phyloP scores from a whole-genome alignment of 2,113 vertebrate genomes.

The Pomatorhinus ruficollis region DNA sequence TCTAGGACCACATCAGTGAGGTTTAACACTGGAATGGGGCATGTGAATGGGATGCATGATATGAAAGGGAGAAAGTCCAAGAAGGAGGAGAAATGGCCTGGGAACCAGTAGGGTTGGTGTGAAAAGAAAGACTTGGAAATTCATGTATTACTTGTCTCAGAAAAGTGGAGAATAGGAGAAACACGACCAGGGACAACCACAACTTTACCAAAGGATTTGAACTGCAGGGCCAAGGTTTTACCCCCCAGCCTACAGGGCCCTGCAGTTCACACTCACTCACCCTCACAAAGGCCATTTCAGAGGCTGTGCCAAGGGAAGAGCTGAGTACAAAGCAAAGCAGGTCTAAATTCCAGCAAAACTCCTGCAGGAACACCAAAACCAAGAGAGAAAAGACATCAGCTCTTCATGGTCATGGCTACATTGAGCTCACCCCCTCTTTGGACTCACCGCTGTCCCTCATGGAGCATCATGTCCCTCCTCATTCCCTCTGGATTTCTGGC shows the following conservation, averaged over 20 bases:
- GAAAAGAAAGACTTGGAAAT: not conserved
- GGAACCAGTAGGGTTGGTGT: not conserved
- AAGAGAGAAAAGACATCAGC: not conserved
- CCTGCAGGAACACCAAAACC: not conserved
- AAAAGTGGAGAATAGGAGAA: not conserved
- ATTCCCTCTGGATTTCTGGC: not conserved
- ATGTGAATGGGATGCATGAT: not conserved
- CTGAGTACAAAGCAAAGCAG: not conserved
- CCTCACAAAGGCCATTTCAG: not conserved
- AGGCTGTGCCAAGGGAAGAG: not conserved
- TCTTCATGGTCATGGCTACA: not conserved
- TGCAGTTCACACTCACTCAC: not conserved
- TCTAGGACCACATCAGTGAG: rapidly evolving
- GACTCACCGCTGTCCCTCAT: not conserved
- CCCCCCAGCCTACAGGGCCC: too few species aligned
- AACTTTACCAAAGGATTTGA: not conserved
- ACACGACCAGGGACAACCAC: not conserved
- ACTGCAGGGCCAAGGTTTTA: not conserved
- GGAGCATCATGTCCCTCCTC: not conserved
- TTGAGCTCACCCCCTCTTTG: not conserved
- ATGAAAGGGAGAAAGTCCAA: not conserved
- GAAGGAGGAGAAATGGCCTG: not conserved
- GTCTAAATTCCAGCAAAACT: not conserved
- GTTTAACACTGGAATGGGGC: not conserved
- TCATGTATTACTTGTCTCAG: not conserved